These are phyloP conservation scores for Distichodus sexfasciatus DNA, from an alignment of 2,797 vertebrate species.

Conservation along the genomic window DNA sequence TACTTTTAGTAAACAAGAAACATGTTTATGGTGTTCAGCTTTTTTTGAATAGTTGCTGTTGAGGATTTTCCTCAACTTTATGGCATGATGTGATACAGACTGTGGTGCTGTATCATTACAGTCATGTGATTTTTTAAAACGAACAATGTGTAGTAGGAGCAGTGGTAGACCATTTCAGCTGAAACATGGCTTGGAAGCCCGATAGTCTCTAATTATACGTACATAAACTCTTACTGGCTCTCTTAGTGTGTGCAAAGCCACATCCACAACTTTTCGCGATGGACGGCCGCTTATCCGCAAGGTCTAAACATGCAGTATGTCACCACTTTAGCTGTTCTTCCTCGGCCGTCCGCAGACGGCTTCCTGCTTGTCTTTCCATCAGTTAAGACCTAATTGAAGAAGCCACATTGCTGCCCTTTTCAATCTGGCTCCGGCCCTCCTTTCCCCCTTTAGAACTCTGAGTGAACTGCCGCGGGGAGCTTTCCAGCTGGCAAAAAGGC, in stretches of 20 bases:
- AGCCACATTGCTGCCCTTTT: slow-evolving; percentile 41
- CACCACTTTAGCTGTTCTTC: slow-evolving; percentile 54
- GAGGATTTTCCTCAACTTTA: slow-evolving; percentile 4
- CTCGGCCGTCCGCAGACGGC: slow-evolving; percentile 50
- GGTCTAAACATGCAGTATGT: slow-evolving; percentile 50
- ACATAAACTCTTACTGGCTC: slow-evolving; percentile 44
- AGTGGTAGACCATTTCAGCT: slow-evolving; percentile 51
- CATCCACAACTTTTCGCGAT: slow-evolving; percentile 43
- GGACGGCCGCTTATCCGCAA: slow-evolving; percentile 46
- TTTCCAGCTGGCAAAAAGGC: slow-evolving; percentile 21
- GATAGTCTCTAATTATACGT: slow-evolving; percentile 50
- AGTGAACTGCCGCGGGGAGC: slow-evolving; percentile 26
- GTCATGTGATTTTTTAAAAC: slow-evolving; percentile 45
- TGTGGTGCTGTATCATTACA: slow-evolving; percentile 42
- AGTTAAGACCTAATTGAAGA: slow-evolving; percentile 43
- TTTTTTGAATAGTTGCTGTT: background rate
- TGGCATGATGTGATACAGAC: background rate
- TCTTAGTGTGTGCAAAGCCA: slow-evolving; percentile 48
- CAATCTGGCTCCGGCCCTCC: slow-evolving; percentile 23
- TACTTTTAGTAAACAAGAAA: background rate
- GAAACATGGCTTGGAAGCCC: slow-evolving; percentile 48
- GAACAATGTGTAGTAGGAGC: slow-evolving; percentile 42
- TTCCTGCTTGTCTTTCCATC: slow-evolving; percentile 53
- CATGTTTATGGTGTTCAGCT: background rate
- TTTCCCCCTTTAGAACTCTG: slow-evolving; percentile 24